phyloP scores from a whole-genome alignment of 2,888 invertebrate genomes.

The Nudaria mundana region DNA sequence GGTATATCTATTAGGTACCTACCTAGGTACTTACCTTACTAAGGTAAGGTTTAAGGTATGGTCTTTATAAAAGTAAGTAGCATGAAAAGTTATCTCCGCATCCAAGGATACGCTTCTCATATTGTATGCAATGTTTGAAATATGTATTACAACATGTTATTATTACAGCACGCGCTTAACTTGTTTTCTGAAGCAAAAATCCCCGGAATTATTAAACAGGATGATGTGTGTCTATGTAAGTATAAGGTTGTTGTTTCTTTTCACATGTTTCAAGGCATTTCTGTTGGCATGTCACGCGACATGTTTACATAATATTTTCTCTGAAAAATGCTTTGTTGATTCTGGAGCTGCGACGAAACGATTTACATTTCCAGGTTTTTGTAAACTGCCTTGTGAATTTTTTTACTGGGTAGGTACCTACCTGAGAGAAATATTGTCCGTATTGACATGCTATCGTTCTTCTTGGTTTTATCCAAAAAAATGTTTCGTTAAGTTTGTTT shows the following conservation, averaged over 20 bases:
- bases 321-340: conserved; percentile 48
- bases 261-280: conserved; percentile 35
- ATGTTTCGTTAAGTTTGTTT: too few species aligned
- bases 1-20: too few species aligned
- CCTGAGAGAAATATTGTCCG: too few species aligned
- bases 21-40: too few species aligned
- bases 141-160: neutral
- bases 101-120: too few species aligned
- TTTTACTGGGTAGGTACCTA: too few species aligned
- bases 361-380: conserved; percentile 20
- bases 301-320: conserved; percentile 61
- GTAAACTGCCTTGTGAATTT: conserved; percentile 8
- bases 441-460: too few species aligned
- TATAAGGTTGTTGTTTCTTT: conserved; percentile 47
- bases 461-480: too few species aligned
- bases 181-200: conserved; percentile 53
- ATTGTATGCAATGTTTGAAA: too few species aligned
- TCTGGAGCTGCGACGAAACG: conserved; percentile 29
- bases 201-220: conserved; percentile 65
- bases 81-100: too few species aligned
- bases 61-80: too few species aligned
- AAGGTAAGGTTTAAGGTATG: too few species aligned
- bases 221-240: conserved; percentile 29
- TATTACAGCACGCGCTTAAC: conserved; percentile 43
- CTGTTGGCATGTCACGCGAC: conserved; percentile 37